These are phyloP conservation scores for Actinopyga echinites DNA, from an alignment of 53 echinoderm and acorn worm species.

Conservation along the genomic window DNA sequence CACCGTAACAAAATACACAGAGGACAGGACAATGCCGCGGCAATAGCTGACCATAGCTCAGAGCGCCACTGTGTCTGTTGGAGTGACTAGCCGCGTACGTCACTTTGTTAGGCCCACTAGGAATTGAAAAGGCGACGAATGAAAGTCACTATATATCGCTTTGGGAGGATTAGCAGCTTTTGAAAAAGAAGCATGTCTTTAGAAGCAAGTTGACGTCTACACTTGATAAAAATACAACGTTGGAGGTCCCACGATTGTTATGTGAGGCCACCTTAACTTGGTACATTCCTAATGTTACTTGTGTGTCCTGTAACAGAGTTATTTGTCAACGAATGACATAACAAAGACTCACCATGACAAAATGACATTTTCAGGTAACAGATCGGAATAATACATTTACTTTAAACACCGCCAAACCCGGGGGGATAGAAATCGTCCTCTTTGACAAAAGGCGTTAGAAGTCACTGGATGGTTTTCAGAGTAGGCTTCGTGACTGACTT, in stretches of 20 bases:
- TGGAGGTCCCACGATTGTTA: constrained; percentile 1
- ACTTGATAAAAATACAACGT: neutral
- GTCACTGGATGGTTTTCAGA: no score
- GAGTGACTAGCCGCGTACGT: neutral
- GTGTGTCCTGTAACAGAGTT: neutral
- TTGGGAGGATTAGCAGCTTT: constrained; percentile 21
- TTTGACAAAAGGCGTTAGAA: no score
- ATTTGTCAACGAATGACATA: constrained; percentile 13
- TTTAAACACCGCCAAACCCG: no score
- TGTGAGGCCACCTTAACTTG: neutral
- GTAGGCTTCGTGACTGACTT: no score
- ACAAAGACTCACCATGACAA: neutral
- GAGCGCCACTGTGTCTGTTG: constrained; percentile 24
- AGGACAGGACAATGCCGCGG: neutral
- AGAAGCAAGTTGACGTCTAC: constrained; percentile 6
- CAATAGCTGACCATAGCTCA: neutral
- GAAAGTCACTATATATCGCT: constrained; percentile 1
- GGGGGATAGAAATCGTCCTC: no score
- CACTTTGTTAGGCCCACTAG: neutral
- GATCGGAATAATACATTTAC: neutral
- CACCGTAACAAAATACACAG: neutral
- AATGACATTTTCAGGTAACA: neutral
- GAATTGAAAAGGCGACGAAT: neutral
- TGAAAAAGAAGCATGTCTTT: neutral
- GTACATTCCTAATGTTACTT: neutral